phyloP scores from a whole-genome alignment of 2,113 vertebrate genomes.

The Ginglymostoma cirratum region DNA sequence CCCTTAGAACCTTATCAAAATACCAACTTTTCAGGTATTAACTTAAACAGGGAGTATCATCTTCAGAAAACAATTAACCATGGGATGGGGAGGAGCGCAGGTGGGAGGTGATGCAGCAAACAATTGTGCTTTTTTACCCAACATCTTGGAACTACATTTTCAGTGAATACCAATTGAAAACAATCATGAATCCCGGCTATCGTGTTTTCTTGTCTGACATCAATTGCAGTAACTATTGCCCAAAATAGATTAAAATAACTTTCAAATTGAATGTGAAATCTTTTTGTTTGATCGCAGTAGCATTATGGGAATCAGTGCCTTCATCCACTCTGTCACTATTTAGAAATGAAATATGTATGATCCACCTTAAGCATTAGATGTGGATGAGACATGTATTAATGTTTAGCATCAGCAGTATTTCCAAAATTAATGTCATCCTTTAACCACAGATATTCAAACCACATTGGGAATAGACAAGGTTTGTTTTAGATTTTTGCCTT shows the following conservation, averaged over 20 bases:
- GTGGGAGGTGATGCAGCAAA: neutral
- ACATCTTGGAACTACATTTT: neutral
- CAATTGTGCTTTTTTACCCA: neutral
- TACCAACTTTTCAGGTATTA: neutral
- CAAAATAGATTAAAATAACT: neutral
- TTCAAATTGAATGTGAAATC: neutral
- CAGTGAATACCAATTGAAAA: neutral
- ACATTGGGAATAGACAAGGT: conserved; percentile 5
- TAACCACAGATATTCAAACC: neutral
- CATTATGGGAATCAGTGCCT: neutral
- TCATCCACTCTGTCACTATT: neutral
- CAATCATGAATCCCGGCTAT: neutral
- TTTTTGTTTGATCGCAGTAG: neutral
- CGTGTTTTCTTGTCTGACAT: neutral
- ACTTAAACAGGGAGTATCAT: neutral
- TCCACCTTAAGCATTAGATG: neutral
- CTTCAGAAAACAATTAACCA: neutral
- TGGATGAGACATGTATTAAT: neutral
- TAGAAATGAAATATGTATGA: neutral
- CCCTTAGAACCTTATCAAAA: neutral
- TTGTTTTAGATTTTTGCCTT: neutral
- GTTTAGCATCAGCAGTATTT: neutral
- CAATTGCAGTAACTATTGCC: neutral
- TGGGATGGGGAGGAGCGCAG: neutral
- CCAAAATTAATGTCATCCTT: neutral